Base-by-base conservation (phyloP, 2,888 invertebrate genomes). In the Drepanosiphum platanoidis region DNA sequence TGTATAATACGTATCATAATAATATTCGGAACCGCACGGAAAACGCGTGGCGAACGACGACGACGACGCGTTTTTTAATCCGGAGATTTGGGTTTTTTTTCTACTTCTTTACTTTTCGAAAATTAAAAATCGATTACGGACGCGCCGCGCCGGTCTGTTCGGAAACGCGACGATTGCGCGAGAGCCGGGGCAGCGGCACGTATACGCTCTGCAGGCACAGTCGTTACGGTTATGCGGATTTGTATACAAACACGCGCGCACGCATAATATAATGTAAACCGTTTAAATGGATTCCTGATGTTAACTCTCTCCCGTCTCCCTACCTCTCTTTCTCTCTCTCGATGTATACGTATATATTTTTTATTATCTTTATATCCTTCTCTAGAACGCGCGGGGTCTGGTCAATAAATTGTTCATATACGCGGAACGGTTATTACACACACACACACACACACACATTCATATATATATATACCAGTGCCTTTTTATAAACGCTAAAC, bases 271-370 rank as follows among this genome's bases (percentile, higher is more conserved):
- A 77, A 79, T 34, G 34, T 79, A 68, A 79, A 68, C 68, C 68
- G 46, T 79, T 79, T 79, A 79, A 79, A 79, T 52, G 79, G 79
- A 68, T 79, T 79, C 68, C 68, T 68, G 34, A 68, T 79, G 79
- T 79, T 68, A 46, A 79, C 79, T 68, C 15, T n/a, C 9, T 61
- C 61, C 61, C 5, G 1, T 13, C 7, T 18, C 15, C 22, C 22
- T 4, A 64, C 66, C 66, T 66, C 78, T 39, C 74, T n/a, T 32
- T 72, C 15, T 42, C 39, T 8, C 30, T 32, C 70, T 36, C 46
- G 27, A 7, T 11, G 11, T 42, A 42, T 11, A 9, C 7, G 8
- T 42, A 42, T 42, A 9, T 11, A 7, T 11, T 11, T 42, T 8
- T n/a, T 8, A 27, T 9, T 78, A 42, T 79, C 64, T 30, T 32